phyloP scores from a whole-genome alignment of 2,797 vertebrate species.

The Myripristis murdjan region DNA sequence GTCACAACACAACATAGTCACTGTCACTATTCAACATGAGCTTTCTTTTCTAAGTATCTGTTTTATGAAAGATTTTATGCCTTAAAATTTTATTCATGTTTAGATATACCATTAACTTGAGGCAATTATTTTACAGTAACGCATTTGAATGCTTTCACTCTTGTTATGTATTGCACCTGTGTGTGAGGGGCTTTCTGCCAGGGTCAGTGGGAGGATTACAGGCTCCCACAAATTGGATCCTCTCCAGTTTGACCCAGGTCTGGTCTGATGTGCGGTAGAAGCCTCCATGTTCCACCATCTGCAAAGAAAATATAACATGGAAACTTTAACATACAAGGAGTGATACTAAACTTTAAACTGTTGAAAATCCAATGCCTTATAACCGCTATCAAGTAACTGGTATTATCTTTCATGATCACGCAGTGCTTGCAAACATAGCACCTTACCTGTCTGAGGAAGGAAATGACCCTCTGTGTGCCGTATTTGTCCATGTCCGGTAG shows the following conservation, averaged over 20 bases:
- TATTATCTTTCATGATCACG: no score
- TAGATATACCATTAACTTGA: background rate
- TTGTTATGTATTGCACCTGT: conserved; percentile 85
- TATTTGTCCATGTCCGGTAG: conserved; percentile 99
- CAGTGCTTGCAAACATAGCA: background rate
- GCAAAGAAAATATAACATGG: background rate
- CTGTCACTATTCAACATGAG: background rate
- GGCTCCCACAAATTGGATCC: conserved; percentile 99
- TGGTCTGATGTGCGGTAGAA: conserved; percentile 99
- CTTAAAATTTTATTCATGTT: background rate
- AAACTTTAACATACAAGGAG: background rate
- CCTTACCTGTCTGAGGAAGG: conserved; percentile 97
- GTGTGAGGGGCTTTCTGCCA: conserved; percentile 97
- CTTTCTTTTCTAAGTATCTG: background rate
- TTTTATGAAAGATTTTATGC: background rate
- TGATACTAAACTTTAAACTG: background rate
- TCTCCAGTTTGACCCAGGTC: conserved; percentile 98
- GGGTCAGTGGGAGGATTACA: conserved; percentile 99
- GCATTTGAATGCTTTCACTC: background rate
- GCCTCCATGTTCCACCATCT: conserved; percentile 99
- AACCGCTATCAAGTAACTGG: no score
- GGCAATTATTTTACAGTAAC: background rate
- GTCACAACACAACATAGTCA: conserved; percentile 8
- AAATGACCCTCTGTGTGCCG: conserved; percentile 98
- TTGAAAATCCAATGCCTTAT: no score